Conservation (phyloP, 1,140 invertebrate genomes). For the Propsilocerus akamusi region DNA sequence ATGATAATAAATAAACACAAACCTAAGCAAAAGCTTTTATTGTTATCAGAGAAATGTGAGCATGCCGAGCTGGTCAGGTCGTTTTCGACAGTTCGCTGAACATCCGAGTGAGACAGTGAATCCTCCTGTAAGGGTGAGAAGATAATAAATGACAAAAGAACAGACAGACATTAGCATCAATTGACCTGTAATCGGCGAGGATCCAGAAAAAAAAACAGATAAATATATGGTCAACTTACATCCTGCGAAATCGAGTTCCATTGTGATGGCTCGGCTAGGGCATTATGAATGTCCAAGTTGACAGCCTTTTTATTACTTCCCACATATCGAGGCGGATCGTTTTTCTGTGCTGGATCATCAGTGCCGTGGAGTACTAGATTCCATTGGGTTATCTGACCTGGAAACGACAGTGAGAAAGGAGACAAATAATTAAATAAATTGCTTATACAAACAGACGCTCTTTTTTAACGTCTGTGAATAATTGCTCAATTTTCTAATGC, state of each 20-base stretch:
- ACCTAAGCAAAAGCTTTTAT: slow-evolving; percentile 19
- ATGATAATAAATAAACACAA: slow-evolving; percentile 20
- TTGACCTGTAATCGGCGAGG: slow-evolving; percentile 7
- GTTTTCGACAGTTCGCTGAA: slow-evolving; percentile 3
- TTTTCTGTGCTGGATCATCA: slow-evolving; percentile 33
- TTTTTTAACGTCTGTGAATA: too few relatives aligned
- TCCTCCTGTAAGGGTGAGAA: background rate
- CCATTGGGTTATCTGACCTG: slow-evolving; percentile 40
- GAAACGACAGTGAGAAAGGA: slow-evolving; percentile 10
- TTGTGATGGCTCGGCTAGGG: background rate
- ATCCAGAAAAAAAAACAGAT: background rate
- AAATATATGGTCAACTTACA: background rate
- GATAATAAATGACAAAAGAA: background rate
- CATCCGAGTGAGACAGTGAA: slow-evolving; percentile 12
- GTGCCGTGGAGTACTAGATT: slow-evolving; percentile 62
- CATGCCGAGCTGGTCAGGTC: slow-evolving; percentile 7
- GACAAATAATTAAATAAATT: too few relatives aligned
- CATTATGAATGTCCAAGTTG: background rate
- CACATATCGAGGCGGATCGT: slow-evolving; percentile 18
- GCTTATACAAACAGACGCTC: too few relatives aligned
- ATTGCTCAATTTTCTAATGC: background rate
- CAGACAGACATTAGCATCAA: slow-evolving; percentile 6
- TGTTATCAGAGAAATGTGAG: slow-evolving; percentile 8
- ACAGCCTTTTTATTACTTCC: background rate
- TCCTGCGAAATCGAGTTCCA: background rate